Percentiles rank a stretch among this genome's conserved stretches.
These are phyloP conservation scores for Euzophera pinguis DNA, from an alignment of 2,888 invertebrate genomes.

Conservation along the genomic window DNA sequence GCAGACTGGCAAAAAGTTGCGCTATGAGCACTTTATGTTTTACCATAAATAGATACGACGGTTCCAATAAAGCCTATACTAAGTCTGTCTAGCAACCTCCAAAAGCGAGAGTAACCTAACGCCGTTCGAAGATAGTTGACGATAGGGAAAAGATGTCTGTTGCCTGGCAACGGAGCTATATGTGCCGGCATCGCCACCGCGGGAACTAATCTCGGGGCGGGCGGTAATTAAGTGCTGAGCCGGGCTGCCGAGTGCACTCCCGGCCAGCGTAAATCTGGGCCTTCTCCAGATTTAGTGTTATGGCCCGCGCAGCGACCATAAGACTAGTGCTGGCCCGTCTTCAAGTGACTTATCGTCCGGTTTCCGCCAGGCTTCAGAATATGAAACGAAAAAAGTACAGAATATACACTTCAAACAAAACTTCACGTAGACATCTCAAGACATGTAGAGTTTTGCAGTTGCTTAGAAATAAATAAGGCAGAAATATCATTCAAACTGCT, in stretches of 20 bases:
- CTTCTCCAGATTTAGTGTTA: conserved; percentile 76
- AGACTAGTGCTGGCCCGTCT: conserved; percentile 40
- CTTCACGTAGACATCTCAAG: too few species aligned
- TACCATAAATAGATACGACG: background rate
- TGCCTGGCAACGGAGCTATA: conserved; percentile 31
- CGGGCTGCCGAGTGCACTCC: conserved; percentile 42
- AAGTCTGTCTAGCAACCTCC: background rate
- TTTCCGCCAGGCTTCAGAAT: conserved; percentile 11
- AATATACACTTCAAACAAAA: too few species aligned
- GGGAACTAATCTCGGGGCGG: conserved; percentile 61
- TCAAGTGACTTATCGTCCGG: conserved; percentile 46
- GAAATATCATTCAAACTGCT: too few species aligned
- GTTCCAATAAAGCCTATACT: background rate
- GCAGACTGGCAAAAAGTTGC: too few species aligned
- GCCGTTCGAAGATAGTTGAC: conserved; percentile 15
- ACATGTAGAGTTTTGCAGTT: too few species aligned
- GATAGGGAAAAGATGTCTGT: conserved; percentile 30
- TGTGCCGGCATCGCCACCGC: conserved; percentile 38
- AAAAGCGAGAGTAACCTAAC: conserved; percentile 22
- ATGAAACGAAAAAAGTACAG: background rate
- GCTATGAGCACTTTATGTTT: too few species aligned
- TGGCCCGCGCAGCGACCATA: conserved; percentile 53
- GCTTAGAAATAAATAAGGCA: too few species aligned
- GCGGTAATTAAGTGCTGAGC: conserved; percentile 63
- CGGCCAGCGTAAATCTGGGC: conserved; percentile 56